phyloP scores from a whole-genome alignment of 2,888 invertebrate genomes.

The Nomada fucata region DNA sequence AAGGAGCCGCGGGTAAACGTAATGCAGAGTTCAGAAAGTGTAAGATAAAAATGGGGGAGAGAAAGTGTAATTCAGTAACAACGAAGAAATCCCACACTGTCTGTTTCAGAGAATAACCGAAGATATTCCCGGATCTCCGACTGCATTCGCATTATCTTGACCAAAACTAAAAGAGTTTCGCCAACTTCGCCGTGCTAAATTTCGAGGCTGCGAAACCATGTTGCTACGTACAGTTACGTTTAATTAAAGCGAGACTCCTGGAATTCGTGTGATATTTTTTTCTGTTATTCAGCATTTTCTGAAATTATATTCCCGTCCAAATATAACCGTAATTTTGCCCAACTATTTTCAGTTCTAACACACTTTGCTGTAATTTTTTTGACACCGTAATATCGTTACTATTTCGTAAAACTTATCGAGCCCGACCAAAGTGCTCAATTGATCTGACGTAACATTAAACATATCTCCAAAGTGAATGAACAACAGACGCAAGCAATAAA shows the following conservation, averaged over 20 bases:
- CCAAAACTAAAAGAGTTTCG: neutral
- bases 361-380: too few relatives aligned
- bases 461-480: too few relatives aligned
- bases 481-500: too few relatives aligned
- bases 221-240: neutral
- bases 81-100: conserved; percentile 26
- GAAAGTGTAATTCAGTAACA: conserved; percentile 36
- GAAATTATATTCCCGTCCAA: neutral
- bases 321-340: too few relatives aligned
- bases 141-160: conserved; percentile 24
- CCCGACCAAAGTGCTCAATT: too few relatives aligned
- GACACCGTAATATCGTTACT: too few relatives aligned
- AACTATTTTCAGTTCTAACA: too few relatives aligned
- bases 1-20: conserved; percentile 26
- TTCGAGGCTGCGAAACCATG: neutral
- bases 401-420: too few relatives aligned
- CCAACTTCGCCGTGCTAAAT: neutral
- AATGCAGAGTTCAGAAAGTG: conserved; percentile 23
- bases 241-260: neutral
- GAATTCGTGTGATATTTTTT: too few relatives aligned
- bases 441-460: too few relatives aligned
- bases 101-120: neutral
- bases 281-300: neutral
- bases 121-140: conserved; percentile 16
- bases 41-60: neutral